A percentile compares a stretch with the other conserved stretches of the same genome.
Evolutionary conservation across 2,797 vertebrate species (phyloP).

Genomic region (Astyanax mexicanus): DNA sequence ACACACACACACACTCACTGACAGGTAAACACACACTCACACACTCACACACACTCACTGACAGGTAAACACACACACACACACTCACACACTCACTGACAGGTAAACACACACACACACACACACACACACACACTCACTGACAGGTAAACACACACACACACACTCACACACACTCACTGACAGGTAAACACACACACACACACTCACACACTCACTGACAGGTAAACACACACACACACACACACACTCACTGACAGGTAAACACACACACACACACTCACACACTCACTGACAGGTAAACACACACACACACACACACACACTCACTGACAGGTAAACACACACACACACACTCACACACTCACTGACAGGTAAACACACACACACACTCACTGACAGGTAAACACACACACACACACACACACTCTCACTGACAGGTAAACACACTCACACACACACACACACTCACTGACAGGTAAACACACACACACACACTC

Average conservation of each 20-base stretch:
- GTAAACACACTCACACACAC: conserved; percentile 67
- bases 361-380: too few species aligned
- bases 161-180: conserved; percentile 61
- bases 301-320: too few species aligned
- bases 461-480: conserved; percentile 80
- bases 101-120: conserved; percentile 71
- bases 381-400: conserved; percentile 70
- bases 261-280: conserved; percentile 64
- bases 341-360: neutral
- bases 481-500: conserved; percentile 32
- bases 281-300: too few species aligned
- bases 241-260: conserved; percentile 75
- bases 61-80: conserved; percentile 75
- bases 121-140: conserved; percentile 62
- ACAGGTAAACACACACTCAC: conserved; percentile 75
- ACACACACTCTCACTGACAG: conserved; percentile 70
- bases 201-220: too few species aligned
- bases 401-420: conserved; percentile 71
- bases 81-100: conserved; percentile 69
- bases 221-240: too few species aligned
- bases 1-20: conserved; percentile 64
- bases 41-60: conserved; percentile 63
- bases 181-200: conserved; percentile 76
- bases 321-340: conserved; percentile 80
- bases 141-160: conserved; percentile 76